Evolutionary conservation across 2,888 invertebrate genomes (phyloP).

Genomic region (Copidosoma aretas): DNA sequence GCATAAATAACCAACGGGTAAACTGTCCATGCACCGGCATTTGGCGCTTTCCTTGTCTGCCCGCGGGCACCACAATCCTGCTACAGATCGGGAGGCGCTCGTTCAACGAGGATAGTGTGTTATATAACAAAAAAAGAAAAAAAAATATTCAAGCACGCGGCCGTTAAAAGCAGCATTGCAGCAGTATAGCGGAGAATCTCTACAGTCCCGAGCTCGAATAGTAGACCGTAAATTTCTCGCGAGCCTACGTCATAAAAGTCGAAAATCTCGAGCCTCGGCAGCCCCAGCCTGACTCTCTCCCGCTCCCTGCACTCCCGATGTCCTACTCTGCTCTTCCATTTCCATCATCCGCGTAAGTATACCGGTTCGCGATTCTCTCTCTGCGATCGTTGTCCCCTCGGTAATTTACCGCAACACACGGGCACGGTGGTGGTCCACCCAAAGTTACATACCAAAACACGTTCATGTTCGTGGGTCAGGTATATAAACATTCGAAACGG

Average conservation of each 20-base stretch:
- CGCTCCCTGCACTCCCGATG: too few relatives aligned
- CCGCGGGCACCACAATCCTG: too few relatives aligned
- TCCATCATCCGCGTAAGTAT: conserved; percentile 19
- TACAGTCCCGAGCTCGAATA: neutral
- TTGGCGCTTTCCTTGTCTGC: too few relatives aligned
- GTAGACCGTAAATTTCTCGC: conserved; percentile 11
- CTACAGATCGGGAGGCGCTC: too few relatives aligned
- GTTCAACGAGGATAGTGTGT: neutral
- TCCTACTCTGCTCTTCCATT: neutral
- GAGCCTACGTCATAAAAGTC: conserved; percentile 25
- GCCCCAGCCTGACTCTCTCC: too few relatives aligned
- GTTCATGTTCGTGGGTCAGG: too few relatives aligned
- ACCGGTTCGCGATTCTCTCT: neutral
- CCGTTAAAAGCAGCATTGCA: neutral
- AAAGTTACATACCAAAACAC: too few relatives aligned
- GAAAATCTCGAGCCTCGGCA: conserved; percentile 12
- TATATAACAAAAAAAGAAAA: neutral
- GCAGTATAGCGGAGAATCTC: neutral
- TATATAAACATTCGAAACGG: too few relatives aligned
- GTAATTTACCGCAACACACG: conserved; percentile 18
- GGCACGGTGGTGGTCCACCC: too few relatives aligned
- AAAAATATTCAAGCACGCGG: neutral
- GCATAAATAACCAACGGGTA: too few relatives aligned
- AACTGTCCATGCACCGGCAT: too few relatives aligned
- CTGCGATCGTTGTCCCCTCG: conserved; percentile 17